phyloP scores from a whole-genome alignment of 1,140 invertebrate species.

The Nylanderia fulva region DNA sequence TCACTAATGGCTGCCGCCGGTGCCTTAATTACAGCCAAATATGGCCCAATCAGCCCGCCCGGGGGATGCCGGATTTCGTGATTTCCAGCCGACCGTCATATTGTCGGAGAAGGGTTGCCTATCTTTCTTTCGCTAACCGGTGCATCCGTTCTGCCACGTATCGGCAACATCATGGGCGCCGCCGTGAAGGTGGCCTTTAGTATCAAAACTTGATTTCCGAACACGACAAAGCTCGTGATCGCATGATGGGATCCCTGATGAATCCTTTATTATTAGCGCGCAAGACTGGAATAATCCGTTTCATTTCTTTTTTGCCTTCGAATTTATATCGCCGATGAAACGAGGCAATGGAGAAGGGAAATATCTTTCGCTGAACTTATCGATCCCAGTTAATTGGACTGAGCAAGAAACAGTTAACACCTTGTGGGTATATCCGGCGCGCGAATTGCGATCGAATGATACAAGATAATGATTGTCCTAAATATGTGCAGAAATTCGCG shows the following conservation, averaged over 20 bases:
- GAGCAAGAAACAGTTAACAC: conserved; percentile 43
- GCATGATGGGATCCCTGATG: not conserved
- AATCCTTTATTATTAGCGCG: conserved; percentile 10
- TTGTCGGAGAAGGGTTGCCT: conserved; percentile 51
- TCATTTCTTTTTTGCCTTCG: not conserved
- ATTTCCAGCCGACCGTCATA: conserved; percentile 60
- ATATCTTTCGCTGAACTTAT: conserved; percentile 48
- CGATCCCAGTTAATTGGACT: conserved; percentile 46
- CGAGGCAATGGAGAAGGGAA: not conserved
- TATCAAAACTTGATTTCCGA: conserved; percentile 20
- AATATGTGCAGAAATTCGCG: conserved; percentile 3
- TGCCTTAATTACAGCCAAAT: conserved; percentile 83
- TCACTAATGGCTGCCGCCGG: conserved; percentile 78
- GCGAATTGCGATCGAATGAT: conserved; percentile 23
- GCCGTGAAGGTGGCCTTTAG: not conserved
- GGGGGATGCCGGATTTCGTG: conserved; percentile 64
- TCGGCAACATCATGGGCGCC: conserved; percentile 46
- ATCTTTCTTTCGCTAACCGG: conserved; percentile 36
- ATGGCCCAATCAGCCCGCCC: conserved; percentile 79
- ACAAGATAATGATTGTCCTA: conserved; percentile 39
- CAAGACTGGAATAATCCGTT: not conserved
- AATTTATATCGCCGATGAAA: conserved; percentile 17
- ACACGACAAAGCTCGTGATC: conserved; percentile 30
- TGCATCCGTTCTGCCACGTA: conserved; percentile 10
- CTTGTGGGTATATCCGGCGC: conserved; percentile 11